Evolutionary conservation across 1,140 invertebrate species (phyloP).

Genomic region (Lasioglossum albipes): DNA sequence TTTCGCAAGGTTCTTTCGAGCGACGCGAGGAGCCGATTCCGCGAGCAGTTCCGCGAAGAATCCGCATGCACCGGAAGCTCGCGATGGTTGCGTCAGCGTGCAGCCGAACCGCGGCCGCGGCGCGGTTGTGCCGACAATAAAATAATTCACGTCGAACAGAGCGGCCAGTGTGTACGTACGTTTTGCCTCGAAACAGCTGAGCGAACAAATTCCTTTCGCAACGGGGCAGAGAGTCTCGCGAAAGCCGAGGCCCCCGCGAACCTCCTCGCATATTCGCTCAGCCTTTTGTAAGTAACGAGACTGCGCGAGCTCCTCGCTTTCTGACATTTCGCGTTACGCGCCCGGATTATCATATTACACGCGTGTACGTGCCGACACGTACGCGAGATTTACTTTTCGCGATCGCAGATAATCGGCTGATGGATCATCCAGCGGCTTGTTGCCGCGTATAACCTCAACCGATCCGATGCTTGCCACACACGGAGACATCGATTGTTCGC

Average conservation of each 20-base stretch:
- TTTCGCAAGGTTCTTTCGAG: background rate
- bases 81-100: slow-evolving; percentile 1
- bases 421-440: slow-evolving; percentile 13
- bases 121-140: background rate
- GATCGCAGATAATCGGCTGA: slow-evolving; percentile 58
- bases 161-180: background rate
- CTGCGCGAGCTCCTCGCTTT: slow-evolving; percentile 3
- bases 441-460: background rate
- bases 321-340: slow-evolving; percentile 54
- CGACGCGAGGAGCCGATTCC: too few species aligned
- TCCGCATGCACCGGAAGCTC: background rate
- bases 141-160: background rate
- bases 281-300: slow-evolving; percentile 22
- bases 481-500: slow-evolving; percentile 44
- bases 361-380: slow-evolving; percentile 25
- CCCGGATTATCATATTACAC: slow-evolving; percentile 61
- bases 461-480: slow-evolving; percentile 25
- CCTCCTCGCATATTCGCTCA: background rate
- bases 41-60: background rate
- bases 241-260: background rate
- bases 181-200: background rate
- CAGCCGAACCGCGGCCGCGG: background rate
- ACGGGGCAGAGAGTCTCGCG: background rate
- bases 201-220: slow-evolving; percentile 34
- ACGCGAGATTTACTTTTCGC: slow-evolving; percentile 44